Base-by-base conservation (phyloP, 2,888 invertebrate species). In the Leptopilina syphax region DNA sequence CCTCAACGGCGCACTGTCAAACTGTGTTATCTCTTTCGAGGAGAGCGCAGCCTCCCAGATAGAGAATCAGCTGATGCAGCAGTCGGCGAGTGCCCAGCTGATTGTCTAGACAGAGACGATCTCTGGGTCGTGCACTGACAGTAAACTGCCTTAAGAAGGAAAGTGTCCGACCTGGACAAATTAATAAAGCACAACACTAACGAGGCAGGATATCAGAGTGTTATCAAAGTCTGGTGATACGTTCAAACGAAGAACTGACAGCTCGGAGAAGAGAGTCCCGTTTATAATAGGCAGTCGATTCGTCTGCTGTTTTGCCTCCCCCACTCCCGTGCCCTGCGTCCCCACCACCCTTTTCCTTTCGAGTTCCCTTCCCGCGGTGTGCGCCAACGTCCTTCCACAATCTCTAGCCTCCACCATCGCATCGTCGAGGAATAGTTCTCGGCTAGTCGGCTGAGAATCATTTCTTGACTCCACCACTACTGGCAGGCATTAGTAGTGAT, bases 201-300 rank as follows among this genome's bases (percentile, higher is more conserved):
- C 6, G 6, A n/a, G 18, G 0, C 7, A 63, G 24, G 63, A 63
- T 63, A 63, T 63, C 63, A 63, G 54, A 44, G 34, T 73, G 76
- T 34, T 27, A 50, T 67, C 78, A n/a, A 60, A 18, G 78, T 80
- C 82, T 84, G 81, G 80, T 84, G 85, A 84, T 88, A 87, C 88
- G 88, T 86, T 86, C 88, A 87, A 84, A 84, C 86, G 87, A 86
- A 87, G 89, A 85, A 90, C 91, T 91, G 90, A 85, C 90, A 84
- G 86, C 84, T 84, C 87, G 85, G 87, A 85, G 87, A 88, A 88
- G 86, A 88, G 88, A 87, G 86, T 86, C 87, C 87, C 84, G 89
- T 90, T 90, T 91, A 90, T 90, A 91, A 89, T 87, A 85, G 83
- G 79, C 84, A 84, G 81, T 82, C 81, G 82, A 82, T 83, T 84